A percentile compares a stretch with the other conserved stretches of the same genome.
Evolutionary conservation across 2,888 invertebrate species (phyloP).

Genomic region (Callyntrura guangdongensis): DNA sequence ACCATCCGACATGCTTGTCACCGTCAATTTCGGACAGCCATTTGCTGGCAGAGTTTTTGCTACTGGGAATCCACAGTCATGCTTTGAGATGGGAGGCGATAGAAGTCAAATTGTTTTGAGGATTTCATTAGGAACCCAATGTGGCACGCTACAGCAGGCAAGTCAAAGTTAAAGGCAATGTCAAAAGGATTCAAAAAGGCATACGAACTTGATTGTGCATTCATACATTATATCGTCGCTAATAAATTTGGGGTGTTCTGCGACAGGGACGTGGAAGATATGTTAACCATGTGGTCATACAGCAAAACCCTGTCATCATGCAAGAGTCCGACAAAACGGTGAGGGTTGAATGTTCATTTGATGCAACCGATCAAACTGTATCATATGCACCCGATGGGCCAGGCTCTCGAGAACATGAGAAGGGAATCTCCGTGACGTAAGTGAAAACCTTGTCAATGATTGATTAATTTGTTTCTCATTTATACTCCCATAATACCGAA

Average conservation of each 20-base stretch:
- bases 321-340: conserved; percentile 87
- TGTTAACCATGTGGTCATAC: conserved; percentile 87
- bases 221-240: too few relatives aligned
- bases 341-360: conserved; percentile 87
- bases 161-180: conserved; percentile 34
- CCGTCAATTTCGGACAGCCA: conserved; percentile 87
- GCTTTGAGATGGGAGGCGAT: conserved; percentile 89
- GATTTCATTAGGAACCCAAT: conserved; percentile 88
- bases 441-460: too few relatives aligned
- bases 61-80: conserved; percentile 91
- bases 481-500: too few relatives aligned
- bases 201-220: too few relatives aligned
- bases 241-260: neutral
- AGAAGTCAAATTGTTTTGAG: conserved; percentile 87
- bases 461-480: too few relatives aligned
- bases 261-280: conserved; percentile 86
- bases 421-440: conserved; percentile 86
- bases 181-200: too few relatives aligned
- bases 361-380: conserved; percentile 86
- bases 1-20: conserved; percentile 90
- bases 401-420: conserved; percentile 85
- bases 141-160: conserved; percentile 86
- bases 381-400: conserved; percentile 86
- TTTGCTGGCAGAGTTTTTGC: conserved; percentile 92
- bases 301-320: conserved; percentile 87